Base-by-base conservation (phyloP, 2,888 invertebrate genomes). In the Pollenia amentaria region DNA sequence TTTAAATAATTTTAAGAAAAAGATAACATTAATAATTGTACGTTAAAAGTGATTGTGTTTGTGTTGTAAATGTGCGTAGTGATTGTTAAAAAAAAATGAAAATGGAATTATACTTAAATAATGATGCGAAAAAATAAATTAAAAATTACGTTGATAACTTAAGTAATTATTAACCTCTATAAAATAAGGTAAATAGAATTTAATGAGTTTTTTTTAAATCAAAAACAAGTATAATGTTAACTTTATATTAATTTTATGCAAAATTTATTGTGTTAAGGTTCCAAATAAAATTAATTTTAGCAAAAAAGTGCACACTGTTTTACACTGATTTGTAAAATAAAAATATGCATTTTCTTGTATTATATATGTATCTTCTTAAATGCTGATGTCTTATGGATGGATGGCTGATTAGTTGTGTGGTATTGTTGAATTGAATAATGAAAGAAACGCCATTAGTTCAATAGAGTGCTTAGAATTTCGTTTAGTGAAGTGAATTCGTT, bases 401-500 rank as follows among this genome's bases (percentile, higher is more conserved):
- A 29, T 75, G 46, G 46, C 16, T 40, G 78, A 79, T 53, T 83
- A 57, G 64, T 51, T 55, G 46, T 67, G 57, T 57, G 67, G 46
- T 75, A 76, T 78, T 70, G 46, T 76, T 76, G 78, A 77, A 70
- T 81, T 65, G 72, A 83, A 75, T 72, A 77, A 62, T 76, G 55
- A 73, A 84, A 80, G 51, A 70, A 83, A 86, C 55, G 85, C 85
- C 79, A 86, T 86, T 79, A 53, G 70, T 82, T 82, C 60, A 70
- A 75, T 75, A 53, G 62, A 65, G 76, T 21, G 48, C 75, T 70
- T 62, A 62, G 55, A 79, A 57, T 65, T 57, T 70, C n/a, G 42
- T 65, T 84, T 38, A 51, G 7, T 53, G 18, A 78, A 62, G 29
- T 60, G 69, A 72, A 53, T 57, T 62, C 29, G 51, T 67, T 29